Evolutionary conservation across 2,888 invertebrate species (phyloP).

Genomic region (Dendrolimus pini): DNA sequence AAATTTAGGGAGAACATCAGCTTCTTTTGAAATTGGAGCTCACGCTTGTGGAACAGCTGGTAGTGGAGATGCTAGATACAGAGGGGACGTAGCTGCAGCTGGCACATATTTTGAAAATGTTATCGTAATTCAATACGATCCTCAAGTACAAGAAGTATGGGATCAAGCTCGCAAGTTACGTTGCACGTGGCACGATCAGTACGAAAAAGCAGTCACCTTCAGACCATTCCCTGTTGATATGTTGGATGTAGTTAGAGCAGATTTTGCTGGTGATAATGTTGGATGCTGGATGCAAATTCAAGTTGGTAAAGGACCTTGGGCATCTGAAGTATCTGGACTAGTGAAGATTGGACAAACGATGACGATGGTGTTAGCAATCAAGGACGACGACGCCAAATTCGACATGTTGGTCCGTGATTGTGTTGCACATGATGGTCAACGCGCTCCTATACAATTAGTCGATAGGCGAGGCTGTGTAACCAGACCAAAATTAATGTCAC

Average conservation of each 20-base stretch:
- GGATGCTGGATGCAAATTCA: constrained; percentile 99
- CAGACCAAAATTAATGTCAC: constrained; percentile 93
- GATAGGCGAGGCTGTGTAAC: constrained; percentile 96
- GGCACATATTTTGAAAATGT: constrained; percentile 97
- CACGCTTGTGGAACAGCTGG: constrained; percentile 95
- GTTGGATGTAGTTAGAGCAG: constrained; percentile 95
- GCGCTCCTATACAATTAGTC: constrained; percentile 94
- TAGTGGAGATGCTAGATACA: constrained; percentile 94
- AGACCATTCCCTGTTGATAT: constrained; percentile 96
- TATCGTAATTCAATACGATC: constrained; percentile 95
- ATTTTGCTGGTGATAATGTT: constrained; percentile 96
- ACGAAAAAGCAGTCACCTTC: constrained; percentile 96
- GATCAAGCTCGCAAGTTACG: constrained; percentile 94
- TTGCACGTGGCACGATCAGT: constrained; percentile 97
- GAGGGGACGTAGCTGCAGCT: constrained; percentile 91
- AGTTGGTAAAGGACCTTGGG: constrained; percentile 96
- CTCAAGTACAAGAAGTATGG: constrained; percentile 96
- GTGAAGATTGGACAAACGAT: constrained; percentile 97
- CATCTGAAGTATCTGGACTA: constrained; percentile 94
- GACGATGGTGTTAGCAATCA: constrained; percentile 97
- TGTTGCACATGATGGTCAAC: constrained; percentile 95
- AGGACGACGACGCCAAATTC: constrained; percentile 95
- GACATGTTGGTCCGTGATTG: constrained; percentile 97
- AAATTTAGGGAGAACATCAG: constrained; percentile 88
- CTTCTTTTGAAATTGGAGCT: constrained; percentile 93